A percentile compares a stretch with the other conserved stretches of the same genome.
Conservation (phyloP, 2,888 invertebrate species). For the Amphipyra berbera region DNA sequence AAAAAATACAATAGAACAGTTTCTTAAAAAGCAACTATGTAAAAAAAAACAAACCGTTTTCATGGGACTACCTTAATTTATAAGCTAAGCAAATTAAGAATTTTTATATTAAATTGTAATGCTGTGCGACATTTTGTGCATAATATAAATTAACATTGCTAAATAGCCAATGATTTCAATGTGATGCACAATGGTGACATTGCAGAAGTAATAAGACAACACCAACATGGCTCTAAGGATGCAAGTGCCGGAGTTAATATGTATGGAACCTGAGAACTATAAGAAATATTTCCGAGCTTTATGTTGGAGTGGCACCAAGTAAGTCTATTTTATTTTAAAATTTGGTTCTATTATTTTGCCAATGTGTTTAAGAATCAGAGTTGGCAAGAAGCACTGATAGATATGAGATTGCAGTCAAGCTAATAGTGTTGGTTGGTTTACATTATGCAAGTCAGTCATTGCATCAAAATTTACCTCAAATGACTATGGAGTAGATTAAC, state of each 20-base stretch:
- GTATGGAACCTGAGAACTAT: slow-evolving; percentile 86
- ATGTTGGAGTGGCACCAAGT: slow-evolving; percentile 84
- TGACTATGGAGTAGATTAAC: no score
- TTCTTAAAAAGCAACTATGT: no score
- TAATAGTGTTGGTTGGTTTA: no score
- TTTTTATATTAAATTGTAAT: not conserved
- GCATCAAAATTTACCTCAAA: no score
- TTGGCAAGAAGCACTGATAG: no score
- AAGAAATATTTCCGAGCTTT: slow-evolving; percentile 79
- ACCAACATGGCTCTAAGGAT: slow-evolving; percentile 71
- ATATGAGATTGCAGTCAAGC: no score
- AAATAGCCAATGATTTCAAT: slow-evolving; percentile 27
- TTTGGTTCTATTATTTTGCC: not conserved
- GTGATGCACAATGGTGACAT: slow-evolving; percentile 49
- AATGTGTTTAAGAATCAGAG: no score
- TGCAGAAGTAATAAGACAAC: slow-evolving; percentile 58
- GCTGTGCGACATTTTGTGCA: slow-evolving; percentile 10
- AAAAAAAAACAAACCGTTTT: no score
- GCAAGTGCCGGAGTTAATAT: slow-evolving; percentile 79
- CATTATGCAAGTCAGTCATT: no score
- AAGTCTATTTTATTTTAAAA: slow-evolving; percentile 41
- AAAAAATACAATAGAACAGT: no score
- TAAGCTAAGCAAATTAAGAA: slow-evolving; percentile 26
- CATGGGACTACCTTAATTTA: not conserved
- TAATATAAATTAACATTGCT: not conserved